Percentiles rank a stretch among this genome's conserved stretches.
phyloP scores from a whole-genome alignment of 2,797 vertebrate genomes.

The Sebastes umbrosus region DNA sequence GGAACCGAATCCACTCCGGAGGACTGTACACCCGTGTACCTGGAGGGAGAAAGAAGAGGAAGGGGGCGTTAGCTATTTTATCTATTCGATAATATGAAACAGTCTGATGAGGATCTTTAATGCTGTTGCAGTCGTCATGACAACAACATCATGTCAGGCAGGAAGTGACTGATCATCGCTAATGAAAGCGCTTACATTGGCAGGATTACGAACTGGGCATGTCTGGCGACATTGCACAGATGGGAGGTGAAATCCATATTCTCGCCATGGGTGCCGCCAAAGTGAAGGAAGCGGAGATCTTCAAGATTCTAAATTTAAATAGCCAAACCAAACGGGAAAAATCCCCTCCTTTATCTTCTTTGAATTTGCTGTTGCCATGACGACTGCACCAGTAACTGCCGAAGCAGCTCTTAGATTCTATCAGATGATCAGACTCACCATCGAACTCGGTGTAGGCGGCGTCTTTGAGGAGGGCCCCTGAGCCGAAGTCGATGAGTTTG shows the following conservation, averaged over 20 bases:
- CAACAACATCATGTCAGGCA: not conserved
- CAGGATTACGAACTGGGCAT: too few species aligned
- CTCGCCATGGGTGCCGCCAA: too few species aligned
- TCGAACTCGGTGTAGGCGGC: slow-evolving; percentile 94
- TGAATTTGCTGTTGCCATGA: not conserved
- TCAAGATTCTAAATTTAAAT: not conserved
- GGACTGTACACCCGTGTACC: slow-evolving; percentile 94
- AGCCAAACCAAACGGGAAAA: not conserved
- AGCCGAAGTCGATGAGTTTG: slow-evolving; percentile 95
- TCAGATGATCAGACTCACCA: slow-evolving; percentile 73
- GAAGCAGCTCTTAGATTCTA: not conserved
- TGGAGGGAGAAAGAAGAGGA: slow-evolving; percentile 40
- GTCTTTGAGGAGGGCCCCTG: slow-evolving; percentile 92
- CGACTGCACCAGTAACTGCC: not conserved
- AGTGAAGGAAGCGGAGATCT: too few species aligned
- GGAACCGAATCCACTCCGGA: slow-evolving; percentile 93
- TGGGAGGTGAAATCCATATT: too few species aligned
- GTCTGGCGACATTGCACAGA: too few species aligned
- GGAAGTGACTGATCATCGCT: too few species aligned
- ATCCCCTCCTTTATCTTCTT: not conserved
- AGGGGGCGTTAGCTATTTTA: not conserved
- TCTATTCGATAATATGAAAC: too few species aligned
- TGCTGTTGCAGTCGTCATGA: not conserved
- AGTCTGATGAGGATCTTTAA: not conserved
- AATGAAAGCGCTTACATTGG: too few species aligned